phyloP scores from a whole-genome alignment of 2,113 vertebrate species.

The Halichoerus grypus region DNA sequence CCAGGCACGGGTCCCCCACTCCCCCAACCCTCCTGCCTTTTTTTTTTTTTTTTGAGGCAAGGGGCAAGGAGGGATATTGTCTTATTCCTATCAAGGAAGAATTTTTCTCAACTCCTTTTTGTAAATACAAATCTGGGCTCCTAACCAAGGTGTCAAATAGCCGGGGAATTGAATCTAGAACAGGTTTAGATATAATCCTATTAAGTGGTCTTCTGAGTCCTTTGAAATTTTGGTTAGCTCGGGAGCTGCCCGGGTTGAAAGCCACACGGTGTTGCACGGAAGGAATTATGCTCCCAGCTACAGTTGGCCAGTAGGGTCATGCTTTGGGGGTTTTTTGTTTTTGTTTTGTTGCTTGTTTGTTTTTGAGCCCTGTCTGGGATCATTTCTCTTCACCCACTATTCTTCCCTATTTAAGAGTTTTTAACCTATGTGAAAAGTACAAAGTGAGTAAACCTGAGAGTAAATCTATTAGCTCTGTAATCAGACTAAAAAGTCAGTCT shows the following conservation, averaged over 20 bases:
- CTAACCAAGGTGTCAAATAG: conserved; percentile 34
- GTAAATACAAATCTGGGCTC: conserved; percentile 56
- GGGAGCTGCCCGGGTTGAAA: not conserved
- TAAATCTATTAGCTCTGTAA: conserved; percentile 63
- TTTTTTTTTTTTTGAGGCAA: not conserved
- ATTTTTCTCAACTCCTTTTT: conserved; percentile 6
- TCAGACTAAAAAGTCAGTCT: conserved; percentile 41
- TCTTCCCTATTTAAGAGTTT: not conserved
- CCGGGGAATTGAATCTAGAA: conserved; percentile 66
- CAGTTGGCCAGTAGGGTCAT: not conserved
- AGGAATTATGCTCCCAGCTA: conserved; percentile 33
- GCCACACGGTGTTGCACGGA: not conserved
- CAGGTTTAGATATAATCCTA: conserved; percentile 70
- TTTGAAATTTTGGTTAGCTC: conserved; percentile 71
- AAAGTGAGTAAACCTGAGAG: conserved; percentile 37
- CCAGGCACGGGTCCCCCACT: not conserved
- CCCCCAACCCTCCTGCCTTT: fast-evolving
- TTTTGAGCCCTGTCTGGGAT: not conserved
- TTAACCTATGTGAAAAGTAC: conserved; percentile 46
- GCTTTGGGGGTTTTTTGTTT: not conserved
- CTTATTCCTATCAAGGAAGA: not conserved
- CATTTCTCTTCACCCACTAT: conserved; percentile 1
- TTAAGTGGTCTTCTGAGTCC: conserved; percentile 57
- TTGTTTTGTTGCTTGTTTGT: not conserved
- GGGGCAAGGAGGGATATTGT: not conserved